These are phyloP conservation scores for Enteromius fasciolatus DNA, from an alignment of 2,797 vertebrate genomes.

Conservation along the genomic window DNA sequence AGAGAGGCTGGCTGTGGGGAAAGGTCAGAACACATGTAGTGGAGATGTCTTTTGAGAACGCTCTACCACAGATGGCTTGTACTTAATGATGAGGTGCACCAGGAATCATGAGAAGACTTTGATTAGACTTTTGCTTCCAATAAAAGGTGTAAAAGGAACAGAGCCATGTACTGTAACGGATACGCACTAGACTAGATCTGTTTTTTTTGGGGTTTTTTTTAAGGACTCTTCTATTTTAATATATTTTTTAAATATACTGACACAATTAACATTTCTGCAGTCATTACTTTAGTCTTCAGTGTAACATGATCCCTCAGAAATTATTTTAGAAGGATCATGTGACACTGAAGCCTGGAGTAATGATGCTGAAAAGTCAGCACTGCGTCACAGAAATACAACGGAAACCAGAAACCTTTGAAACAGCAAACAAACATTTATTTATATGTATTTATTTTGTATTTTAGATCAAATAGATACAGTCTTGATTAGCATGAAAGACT, in stretches of 20 bases:
- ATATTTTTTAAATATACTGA: not conserved
- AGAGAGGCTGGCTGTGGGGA: constrained; percentile 90
- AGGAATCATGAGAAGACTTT: constrained; percentile 9
- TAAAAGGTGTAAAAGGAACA: not conserved
- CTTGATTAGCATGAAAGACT: too few species aligned
- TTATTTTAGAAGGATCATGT: not conserved
- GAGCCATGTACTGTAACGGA: not conserved
- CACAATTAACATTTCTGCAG: not conserved
- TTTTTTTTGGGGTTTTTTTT: too few species aligned
- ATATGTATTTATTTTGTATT: too few species aligned
- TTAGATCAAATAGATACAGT: too few species aligned
- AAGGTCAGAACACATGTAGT: constrained; percentile 98
- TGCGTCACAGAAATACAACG: too few species aligned
- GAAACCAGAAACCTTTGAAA: too few species aligned
- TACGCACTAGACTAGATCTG: not conserved
- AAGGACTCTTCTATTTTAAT: not conserved
- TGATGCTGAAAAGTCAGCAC: too few species aligned
- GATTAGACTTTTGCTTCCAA: not conserved
- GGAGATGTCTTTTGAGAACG: constrained; percentile 89
- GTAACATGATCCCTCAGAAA: not conserved
- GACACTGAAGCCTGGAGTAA: too few species aligned
- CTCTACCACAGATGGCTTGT: constrained; percentile 78
- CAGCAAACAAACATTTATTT: too few species aligned
- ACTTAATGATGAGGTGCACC: constrained; percentile 64
- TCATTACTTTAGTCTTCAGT: not conserved